Base-by-base conservation (phyloP, 2,888 invertebrate species). In the Ornithoptera alexandrae region DNA sequence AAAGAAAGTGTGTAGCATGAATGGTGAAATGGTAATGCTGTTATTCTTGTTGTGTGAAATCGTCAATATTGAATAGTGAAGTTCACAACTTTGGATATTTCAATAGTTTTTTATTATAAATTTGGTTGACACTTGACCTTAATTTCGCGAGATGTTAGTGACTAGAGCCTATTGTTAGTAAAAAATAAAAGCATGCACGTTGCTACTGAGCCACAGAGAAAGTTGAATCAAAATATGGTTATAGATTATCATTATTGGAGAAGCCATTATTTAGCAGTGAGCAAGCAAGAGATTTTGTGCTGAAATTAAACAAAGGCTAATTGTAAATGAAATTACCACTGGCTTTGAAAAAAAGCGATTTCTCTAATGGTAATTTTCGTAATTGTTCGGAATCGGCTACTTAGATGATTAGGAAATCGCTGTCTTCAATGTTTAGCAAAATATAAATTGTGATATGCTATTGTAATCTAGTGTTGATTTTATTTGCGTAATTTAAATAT, bases 391-490 rank as follows among this genome's bases (percentile, higher is more conserved):
- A 66, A 53, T 50, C 36, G 39, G 36, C 50, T n/a, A 30, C 61
- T 60, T 36, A 66, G 59, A 66, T 60, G 18, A 30, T 66, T 60
- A 46, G 22, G 46, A 50, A 66, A 66, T 60, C 50, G 50, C n/a
- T n/a, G 59, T 65, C 22, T 66, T 60, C 12, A 66, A 50, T 50
- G 53, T 24, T 66, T 61, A 53, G 20, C 60, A 12, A 20, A 30
- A 4, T 20, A 53, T 66, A 3, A 30, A 60, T 61, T 60, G 60
- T 66, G 20, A 66, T 15, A 17, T 30, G 22, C 42, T 53, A 66
- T 20, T 61, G 53, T 53, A 61, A 60, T 60, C 60, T 66, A 61
- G 60, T 60, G 39, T 58, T 65, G 65, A 59, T 18, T 50, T n/a
- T 50, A 4, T 65, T 10, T 61, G 53, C 60, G 66, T 36, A 53